Base-by-base conservation (phyloP, 2,797 vertebrate genomes). In the Cetoscarus ocellatus region DNA sequence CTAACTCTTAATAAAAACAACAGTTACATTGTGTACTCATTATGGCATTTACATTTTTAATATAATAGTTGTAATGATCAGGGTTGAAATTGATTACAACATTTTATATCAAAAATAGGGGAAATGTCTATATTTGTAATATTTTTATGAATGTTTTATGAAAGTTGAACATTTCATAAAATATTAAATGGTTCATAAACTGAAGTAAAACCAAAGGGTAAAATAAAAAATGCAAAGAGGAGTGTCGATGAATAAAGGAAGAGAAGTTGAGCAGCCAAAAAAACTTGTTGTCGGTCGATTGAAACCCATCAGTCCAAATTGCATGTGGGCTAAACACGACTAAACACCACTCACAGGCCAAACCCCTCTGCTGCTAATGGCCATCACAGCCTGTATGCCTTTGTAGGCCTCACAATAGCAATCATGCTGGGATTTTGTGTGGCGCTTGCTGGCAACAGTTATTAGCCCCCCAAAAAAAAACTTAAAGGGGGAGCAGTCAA, bases 371-470 rank as follows among this genome's bases (percentile, higher is more conserved):
- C 77, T 86, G 81, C 90, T 93, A 93, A 93, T 90, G 86, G 89
- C 91, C 88, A 86, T 90, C 88, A 91, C 90, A 73, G 90, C 88
- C 91, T 91, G 83, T 82, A 66, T 80, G 78, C 88, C 83, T 90
- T 94, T 95, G 92, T 93, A 59, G 62, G 47, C 35, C 49, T 65
- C 73, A 95, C 93, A 95, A 95, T 93, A 80, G 93, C 77, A 61
- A 78, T 86, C 92, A 94, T 51, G 88, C 93, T 93, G 93, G 85
- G 92, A 89, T 92, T 90, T 92, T 90, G 89, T 91, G 82, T 86
- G 83, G 73, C 61, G 81, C 85, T 90, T 84, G 91, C 88, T 86
- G 80, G 90, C 85, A 94, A 94, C 93, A 93, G 92, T 93, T 92
- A 92, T 93, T 91, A 93, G 85, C 85, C 85, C 71, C 60, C 68